These are phyloP conservation scores for Sesamia inferens DNA, from an alignment of 2,888 invertebrate species.

Conservation along the genomic window DNA sequence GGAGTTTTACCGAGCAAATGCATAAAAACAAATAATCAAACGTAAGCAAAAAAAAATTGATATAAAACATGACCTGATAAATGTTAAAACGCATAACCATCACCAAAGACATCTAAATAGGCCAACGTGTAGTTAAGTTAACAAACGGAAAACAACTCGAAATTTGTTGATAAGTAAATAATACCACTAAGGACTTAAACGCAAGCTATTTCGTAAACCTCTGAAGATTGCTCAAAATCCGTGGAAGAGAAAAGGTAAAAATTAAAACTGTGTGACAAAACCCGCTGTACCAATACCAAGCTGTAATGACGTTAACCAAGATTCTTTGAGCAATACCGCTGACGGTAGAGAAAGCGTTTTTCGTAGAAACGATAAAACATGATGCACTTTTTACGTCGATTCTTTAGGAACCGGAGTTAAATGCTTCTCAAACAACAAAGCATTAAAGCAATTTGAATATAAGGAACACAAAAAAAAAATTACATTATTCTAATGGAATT, in stretches of 20 bases:
- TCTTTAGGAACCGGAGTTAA: conserved; percentile 34
- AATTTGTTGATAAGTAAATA: conserved; percentile 29
- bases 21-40: background rate
- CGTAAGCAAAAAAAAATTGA: conserved; percentile 3
- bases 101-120: conserved; percentile 31
- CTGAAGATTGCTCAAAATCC: conserved; percentile 35
- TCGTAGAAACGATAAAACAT: conserved; percentile 80
- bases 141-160: background rate
- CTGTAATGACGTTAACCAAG: conserved; percentile 71
- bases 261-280: conserved; percentile 67
- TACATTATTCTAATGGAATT: conserved; percentile 6
- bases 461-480: background rate
- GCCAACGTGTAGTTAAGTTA: conserved; percentile 17
- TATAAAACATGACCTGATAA: conserved; percentile 4
- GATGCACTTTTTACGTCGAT: conserved; percentile 56
- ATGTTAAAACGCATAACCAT: conserved; percentile 9
- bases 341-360: conserved; percentile 84
- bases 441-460: background rate
- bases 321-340: conserved; percentile 73
- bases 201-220: conserved; percentile 21
- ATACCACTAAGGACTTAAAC: background rate
- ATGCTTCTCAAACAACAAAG: conserved; percentile 9
- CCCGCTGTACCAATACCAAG: conserved; percentile 66
- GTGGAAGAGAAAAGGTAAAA: conserved; percentile 45
- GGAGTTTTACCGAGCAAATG: background rate